Evolutionary conservation across 2,888 invertebrate species (phyloP).

Genomic region (Geotrupes spiniger): DNA sequence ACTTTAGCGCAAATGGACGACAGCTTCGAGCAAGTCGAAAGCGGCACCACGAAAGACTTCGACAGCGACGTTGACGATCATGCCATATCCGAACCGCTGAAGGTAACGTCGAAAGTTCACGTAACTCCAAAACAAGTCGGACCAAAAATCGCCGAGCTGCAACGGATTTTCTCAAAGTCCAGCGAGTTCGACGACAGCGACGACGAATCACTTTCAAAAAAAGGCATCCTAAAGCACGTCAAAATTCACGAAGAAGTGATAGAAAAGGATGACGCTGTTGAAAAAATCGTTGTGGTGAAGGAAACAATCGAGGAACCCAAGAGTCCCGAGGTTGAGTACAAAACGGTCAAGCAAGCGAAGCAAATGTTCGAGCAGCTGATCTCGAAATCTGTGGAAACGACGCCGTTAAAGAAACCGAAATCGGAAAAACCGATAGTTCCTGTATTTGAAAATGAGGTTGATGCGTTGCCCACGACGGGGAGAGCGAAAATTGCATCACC

Average conservation of each 20-base stretch:
- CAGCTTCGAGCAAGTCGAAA: conserved; percentile 23
- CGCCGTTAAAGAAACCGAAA: conserved; percentile 38
- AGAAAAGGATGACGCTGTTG: conserved; percentile 8
- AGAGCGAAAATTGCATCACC: no score
- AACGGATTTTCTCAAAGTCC: conserved; percentile 49
- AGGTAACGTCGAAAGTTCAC: conserved; percentile 27
- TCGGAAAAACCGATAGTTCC: conserved; percentile 3
- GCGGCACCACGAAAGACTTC: conserved; percentile 20
- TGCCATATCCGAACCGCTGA: conserved; percentile 26
- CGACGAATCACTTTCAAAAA: conserved; percentile 29
- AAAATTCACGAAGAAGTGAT: conserved; percentile 17
- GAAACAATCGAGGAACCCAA: conserved; percentile 23
- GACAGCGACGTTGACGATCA: conserved; percentile 28
- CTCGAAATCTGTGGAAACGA: conserved; percentile 42
- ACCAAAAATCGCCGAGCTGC: conserved; percentile 52
- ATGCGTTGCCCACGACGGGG: no score
- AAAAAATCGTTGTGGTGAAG: conserved; percentile 18
- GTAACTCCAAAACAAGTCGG: conserved; percentile 42
- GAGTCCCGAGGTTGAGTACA: conserved; percentile 26
- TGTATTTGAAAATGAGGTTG: not conserved
- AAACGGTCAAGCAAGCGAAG: conserved; percentile 44
- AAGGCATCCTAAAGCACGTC: conserved; percentile 11
- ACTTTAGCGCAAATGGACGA: conserved; percentile 48
- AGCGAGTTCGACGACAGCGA: conserved; percentile 39
- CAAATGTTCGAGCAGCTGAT: conserved; percentile 47